Percentiles rank a stretch among this genome's conserved stretches.
Evolutionary conservation across 2,113 vertebrate genomes (phyloP).

Genomic region (Tretioscincus oriximinensis): DNA sequence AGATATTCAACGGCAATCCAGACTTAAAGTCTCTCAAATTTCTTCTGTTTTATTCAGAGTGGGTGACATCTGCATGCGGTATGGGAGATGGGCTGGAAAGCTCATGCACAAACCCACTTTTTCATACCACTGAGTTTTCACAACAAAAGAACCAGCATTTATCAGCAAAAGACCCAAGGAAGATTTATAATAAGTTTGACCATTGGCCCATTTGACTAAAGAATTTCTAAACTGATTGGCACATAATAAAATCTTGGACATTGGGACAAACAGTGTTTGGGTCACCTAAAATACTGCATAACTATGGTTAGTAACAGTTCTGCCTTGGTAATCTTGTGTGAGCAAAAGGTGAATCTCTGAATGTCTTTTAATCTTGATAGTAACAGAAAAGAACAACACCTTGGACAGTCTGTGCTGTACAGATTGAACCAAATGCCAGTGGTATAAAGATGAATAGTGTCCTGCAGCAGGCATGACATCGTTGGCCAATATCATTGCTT

Average conservation of each 20-base stretch:
- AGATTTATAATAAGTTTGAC: too few relatives aligned
- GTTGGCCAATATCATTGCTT: constrained; percentile 70
- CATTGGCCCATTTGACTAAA: background rate
- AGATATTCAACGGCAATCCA: background rate
- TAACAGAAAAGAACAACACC: background rate
- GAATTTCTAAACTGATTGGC: background rate
- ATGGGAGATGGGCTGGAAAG: background rate
- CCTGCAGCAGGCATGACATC: constrained; percentile 70
- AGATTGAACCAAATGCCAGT: background rate
- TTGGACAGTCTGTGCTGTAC: background rate
- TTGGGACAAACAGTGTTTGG: background rate
- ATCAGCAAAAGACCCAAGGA: background rate
- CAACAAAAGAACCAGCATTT: background rate
- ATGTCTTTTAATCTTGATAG: background rate
- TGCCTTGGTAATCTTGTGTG: background rate
- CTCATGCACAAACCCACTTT: background rate
- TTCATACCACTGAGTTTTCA: background rate
- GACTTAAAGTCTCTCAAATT: background rate
- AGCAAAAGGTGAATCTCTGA: background rate
- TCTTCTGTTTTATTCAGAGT: background rate
- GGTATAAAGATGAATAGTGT: constrained; percentile 66
- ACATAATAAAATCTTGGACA: background rate
- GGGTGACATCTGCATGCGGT: background rate
- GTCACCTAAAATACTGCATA: too few relatives aligned
- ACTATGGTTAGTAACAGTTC: background rate